Evolutionary conservation across 1,140 invertebrate genomes (phyloP).

Genomic region (Brachystomella parvula): DNA sequence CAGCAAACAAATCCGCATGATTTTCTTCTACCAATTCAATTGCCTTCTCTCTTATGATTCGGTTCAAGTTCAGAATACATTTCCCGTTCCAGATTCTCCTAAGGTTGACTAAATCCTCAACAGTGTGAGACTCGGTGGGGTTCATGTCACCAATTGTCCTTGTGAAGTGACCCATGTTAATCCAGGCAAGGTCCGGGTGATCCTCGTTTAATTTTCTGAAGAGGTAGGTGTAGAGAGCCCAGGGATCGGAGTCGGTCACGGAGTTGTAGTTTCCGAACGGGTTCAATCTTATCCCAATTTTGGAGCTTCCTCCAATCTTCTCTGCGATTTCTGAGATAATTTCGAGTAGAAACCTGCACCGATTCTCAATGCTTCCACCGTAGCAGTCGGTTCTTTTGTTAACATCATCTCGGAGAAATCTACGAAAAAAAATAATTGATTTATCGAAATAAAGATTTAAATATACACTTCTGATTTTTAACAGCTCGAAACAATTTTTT

Average conservation of each 20-base stretch:
- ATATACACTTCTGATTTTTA: too few species aligned
- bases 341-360: neutral
- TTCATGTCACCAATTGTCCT: neutral
- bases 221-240: neutral
- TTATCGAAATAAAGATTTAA: too few species aligned
- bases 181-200: neutral
- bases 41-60: neutral
- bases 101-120: neutral
- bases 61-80: neutral
- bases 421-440: too few species aligned
- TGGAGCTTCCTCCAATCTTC: neutral
- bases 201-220: neutral
- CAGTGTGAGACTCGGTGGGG: too few species aligned
- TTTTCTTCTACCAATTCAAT: neutral
- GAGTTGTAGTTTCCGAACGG: neutral
- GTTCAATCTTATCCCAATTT: neutral
- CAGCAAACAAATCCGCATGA: neutral
- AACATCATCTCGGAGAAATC: slow-evolving; percentile 2
- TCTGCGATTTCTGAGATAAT: neutral
- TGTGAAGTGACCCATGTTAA: neutral
- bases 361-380: neutral
- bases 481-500: too few species aligned
- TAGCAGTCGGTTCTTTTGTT: neutral
- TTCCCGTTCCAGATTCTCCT: neutral
- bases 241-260: neutral